Conservation (phyloP, 2,797 vertebrate species). For the Tenualosa ilisha region DNA sequence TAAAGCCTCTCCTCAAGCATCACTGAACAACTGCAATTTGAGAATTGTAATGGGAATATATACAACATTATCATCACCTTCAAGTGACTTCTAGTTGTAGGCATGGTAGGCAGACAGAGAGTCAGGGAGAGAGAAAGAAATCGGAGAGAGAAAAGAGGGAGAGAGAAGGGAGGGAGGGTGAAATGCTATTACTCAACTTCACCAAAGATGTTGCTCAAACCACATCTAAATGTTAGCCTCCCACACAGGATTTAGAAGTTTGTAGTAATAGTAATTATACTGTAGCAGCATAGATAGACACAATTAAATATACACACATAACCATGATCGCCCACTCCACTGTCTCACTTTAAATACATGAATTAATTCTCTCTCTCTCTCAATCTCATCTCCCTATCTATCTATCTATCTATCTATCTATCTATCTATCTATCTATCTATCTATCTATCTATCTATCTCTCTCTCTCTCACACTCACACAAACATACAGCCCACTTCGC, state of each 20-base stretch:
- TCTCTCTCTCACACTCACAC: background rate
- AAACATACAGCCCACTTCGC: background rate
- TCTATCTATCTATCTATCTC: too few relatives aligned
- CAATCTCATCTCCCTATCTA: too few relatives aligned
- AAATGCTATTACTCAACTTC: slow-evolving; percentile 29
- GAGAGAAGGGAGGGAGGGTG: slow-evolving; percentile 47
- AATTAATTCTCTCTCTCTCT: too few relatives aligned
- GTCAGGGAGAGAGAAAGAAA: background rate
- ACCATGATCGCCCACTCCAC: too few relatives aligned
- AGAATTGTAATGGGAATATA: background rate
- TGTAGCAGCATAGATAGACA: background rate
- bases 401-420: too few relatives aligned
- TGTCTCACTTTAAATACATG: background rate
- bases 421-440: too few relatives aligned
- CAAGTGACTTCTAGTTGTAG: background rate
- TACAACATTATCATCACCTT: background rate
- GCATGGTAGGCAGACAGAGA: background rate
- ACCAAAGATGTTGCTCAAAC: slow-evolving; percentile 29
- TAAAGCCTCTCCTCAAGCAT: background rate
- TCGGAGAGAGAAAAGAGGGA: background rate
- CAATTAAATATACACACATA: background rate
- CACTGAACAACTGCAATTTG: background rate
- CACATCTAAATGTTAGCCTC: slow-evolving; percentile 54
- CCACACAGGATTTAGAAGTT: slow-evolving; percentile 48
- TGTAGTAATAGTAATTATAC: slow-evolving; percentile 56